A percentile compares a stretch with the other conserved stretches of the same genome.
These are phyloP conservation scores for Kryphioiulus occultus DNA, from an alignment of 2,888 invertebrate species.

Conservation along the genomic window DNA sequence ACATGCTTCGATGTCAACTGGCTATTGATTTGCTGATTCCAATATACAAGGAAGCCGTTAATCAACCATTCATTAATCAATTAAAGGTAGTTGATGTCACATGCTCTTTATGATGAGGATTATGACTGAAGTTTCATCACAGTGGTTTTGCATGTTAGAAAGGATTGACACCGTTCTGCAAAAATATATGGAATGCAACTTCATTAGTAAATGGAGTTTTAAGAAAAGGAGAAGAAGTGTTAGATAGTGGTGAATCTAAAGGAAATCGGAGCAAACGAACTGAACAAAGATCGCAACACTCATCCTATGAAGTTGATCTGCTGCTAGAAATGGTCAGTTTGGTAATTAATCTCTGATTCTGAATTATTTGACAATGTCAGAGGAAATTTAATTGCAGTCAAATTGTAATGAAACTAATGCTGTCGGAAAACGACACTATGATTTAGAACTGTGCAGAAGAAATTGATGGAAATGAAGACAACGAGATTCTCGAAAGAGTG, in stretches of 20 bases:
- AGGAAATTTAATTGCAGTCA: too few relatives aligned
- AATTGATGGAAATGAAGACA: not conserved
- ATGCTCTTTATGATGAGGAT: not conserved
- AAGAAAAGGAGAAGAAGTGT: conserved; percentile 64
- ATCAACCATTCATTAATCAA: conserved; percentile 71
- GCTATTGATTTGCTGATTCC: conserved; percentile 79
- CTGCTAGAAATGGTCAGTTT: conserved; percentile 53
- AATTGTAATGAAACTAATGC: too few relatives aligned
- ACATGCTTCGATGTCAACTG: conserved; percentile 76
- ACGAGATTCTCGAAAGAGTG: conserved; percentile 58
- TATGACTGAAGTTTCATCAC: not conserved
- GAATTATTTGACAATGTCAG: too few relatives aligned
- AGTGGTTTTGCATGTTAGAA: conserved; percentile 51
- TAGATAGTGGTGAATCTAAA: conserved; percentile 64
- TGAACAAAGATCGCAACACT: conserved; percentile 54
- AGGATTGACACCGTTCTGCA: conserved; percentile 59
- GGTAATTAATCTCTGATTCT: not conserved
- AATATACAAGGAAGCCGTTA: conserved; percentile 70
- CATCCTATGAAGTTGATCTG: conserved; percentile 57
- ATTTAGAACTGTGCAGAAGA: not conserved
- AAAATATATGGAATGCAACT: conserved; percentile 64
- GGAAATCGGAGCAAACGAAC: conserved; percentile 57
- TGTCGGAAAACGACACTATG: too few relatives aligned
- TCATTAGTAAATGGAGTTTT: conserved; percentile 78
- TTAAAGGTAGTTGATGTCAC: conserved; percentile 68